Evolutionary conservation across 64 coral and sea anemone species (phyloP), one percentile per base, ranked within the genome.

Genomic region (Cladopsammia gracilis): DNA sequence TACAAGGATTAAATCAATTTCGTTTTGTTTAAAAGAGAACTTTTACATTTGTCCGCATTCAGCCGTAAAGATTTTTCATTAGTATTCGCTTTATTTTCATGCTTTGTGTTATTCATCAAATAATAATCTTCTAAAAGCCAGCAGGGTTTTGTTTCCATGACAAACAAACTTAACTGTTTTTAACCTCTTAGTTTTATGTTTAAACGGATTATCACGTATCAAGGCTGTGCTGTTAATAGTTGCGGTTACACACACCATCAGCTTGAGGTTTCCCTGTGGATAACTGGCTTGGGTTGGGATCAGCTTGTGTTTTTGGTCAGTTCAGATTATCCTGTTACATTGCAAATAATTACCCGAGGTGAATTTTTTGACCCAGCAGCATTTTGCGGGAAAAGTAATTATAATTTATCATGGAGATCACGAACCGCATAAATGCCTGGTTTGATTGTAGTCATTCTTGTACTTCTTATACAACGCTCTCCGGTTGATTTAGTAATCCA

Each of bases 371-470:
- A 74, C 71, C 71, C 15, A 7, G 72, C 25, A 18, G 72, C 43
- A 48, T 50, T 75, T 49, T 11, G 44, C 72, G 72, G 72, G 72
- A 75, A 75, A 75, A 18, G 26, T 43, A 72, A 72, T 72, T 42
- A 10, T 43, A 72, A 72, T 72, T 42, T 15, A 72, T 72, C 70
- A 44, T 72, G 70, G 70, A 72, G 18, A 72, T 72, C 70, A 3
- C 18, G 9, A 72, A 72, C 70, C 25, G 26, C 70, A 15, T 34
- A 72, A 42, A 72, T 11, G 44, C 15, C 48, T 19, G 43, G 44
- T 13, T 48, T 75, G 44, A 42, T 75, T 75, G 12, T 45, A 20
- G 44, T 50, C 44, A 44, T 75, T 75, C 44, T 75, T 75, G 1
- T 75, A 4, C 72, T 75, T 49, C 11, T 75, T 42, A 75, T 75